phyloP scores from a whole-genome alignment of 2,113 vertebrate species.

The Malurus cyaneus region DNA sequence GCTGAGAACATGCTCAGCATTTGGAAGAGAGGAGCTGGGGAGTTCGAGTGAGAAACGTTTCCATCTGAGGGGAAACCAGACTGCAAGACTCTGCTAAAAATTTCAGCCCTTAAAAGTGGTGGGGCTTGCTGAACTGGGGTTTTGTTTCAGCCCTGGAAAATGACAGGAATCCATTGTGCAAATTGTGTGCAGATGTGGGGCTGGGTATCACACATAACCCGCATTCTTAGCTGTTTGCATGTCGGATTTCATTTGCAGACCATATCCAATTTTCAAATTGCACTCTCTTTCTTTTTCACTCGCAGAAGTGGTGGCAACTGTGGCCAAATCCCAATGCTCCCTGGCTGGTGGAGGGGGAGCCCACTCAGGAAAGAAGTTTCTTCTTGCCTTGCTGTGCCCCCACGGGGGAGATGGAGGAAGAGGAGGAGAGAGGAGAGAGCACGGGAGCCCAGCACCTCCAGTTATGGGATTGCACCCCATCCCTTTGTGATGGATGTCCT shows the following conservation, averaged over 20 bases:
- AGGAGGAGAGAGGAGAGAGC: not conserved
- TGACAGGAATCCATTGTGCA: conserved; percentile 38
- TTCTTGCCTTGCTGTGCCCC: not conserved
- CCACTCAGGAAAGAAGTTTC: not conserved
- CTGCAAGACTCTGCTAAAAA: not conserved
- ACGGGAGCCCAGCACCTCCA: fast-evolving
- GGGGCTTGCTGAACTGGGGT: not conserved
- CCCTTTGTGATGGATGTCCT: not conserved
- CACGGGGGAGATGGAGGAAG: not conserved
- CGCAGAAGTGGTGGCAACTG: not conserved
- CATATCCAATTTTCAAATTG: conserved; percentile 1
- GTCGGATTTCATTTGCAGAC: not conserved
- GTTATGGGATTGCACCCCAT: fast-evolving
- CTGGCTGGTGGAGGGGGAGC: not conserved
- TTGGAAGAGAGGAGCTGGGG: not conserved
- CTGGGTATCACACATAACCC: not conserved
- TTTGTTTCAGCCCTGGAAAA: conserved; percentile 32
- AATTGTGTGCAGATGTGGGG: conserved; percentile 48
- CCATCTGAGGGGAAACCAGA: not conserved
- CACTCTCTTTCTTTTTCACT: not conserved
- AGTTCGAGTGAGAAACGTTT: not conserved
- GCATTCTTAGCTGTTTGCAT: conserved; percentile 10
- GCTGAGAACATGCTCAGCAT: not conserved
- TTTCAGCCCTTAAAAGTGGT: not conserved
- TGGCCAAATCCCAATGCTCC: not conserved